These are phyloP conservation scores for Aleiodes leptofemur DNA, from an alignment of 2,888 invertebrate genomes.

Conservation along the genomic window DNA sequence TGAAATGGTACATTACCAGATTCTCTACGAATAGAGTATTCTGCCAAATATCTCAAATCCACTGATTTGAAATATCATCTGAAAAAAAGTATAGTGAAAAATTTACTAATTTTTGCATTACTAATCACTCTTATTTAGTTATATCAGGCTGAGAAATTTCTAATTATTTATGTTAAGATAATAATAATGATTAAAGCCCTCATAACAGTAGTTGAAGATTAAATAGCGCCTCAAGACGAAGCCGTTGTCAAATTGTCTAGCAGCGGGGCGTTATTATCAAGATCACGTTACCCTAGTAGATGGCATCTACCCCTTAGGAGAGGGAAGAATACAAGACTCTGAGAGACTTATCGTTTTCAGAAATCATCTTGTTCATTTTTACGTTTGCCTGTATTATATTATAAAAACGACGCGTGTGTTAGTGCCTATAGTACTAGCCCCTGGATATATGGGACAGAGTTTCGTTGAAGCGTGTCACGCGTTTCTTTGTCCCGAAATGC, in stretches of 20 bases:
- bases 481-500: conserved; percentile 32
- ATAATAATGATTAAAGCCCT: not conserved
- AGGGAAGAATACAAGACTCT: conserved; percentile 24
- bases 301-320: conserved; percentile 26
- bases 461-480: conserved; percentile 53
- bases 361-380: conserved; percentile 56
- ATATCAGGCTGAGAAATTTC: not conserved
- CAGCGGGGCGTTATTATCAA: conserved; percentile 69
- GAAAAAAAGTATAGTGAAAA: too few relatives aligned
- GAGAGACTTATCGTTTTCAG: conserved; percentile 49
- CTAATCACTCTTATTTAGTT: too few relatives aligned
- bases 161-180: conserved; percentile 9
- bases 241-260: conserved; percentile 70
- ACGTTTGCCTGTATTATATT: conserved; percentile 20
- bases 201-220: conserved; percentile 21
- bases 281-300: conserved; percentile 59
- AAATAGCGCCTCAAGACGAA: conserved; percentile 61
- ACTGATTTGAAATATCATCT: too few relatives aligned
- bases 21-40: too few relatives aligned
- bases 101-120: too few relatives aligned
- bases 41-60: too few relatives aligned
- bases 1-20: too few relatives aligned
- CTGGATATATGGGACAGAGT: conserved; percentile 44
- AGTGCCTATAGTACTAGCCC: conserved; percentile 3
- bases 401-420: too few relatives aligned